Evolutionary conservation across 2,797 vertebrate species (phyloP).

Genomic region (Oceanodroma leucorhoa): DNA sequence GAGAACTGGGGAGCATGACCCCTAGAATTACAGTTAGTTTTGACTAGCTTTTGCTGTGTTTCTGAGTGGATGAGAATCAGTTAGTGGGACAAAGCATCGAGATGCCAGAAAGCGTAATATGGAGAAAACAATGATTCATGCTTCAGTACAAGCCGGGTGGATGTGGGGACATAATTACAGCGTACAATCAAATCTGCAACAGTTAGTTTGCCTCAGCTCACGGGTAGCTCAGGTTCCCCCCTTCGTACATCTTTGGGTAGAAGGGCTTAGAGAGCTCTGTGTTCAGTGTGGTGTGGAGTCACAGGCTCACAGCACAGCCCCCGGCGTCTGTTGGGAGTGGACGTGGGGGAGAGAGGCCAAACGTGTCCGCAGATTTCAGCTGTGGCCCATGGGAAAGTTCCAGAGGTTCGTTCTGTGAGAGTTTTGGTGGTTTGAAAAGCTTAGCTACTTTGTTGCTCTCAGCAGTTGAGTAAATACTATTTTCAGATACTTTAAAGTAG

Average conservation of each 20-base stretch:
- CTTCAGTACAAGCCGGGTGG: not conserved
- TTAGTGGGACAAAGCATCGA: not conserved
- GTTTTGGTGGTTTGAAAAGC: not conserved
- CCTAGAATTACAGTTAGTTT: not conserved
- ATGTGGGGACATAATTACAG: not conserved
- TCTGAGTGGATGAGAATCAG: not conserved
- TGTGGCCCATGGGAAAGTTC: not conserved
- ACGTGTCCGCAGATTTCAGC: not conserved
- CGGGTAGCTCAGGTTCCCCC: not conserved
- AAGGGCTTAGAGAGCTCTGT: not conserved
- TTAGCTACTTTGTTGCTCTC: not conserved
- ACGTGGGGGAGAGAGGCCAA: not conserved
- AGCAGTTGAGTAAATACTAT: not conserved
- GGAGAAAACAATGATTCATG: not conserved
- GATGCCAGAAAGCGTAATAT: fast-evolving
- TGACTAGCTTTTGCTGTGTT: not conserved
- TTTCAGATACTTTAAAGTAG: not conserved
- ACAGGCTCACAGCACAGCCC: not conserved
- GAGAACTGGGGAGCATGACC: not conserved
- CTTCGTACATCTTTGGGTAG: not conserved
- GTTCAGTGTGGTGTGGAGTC: not conserved
- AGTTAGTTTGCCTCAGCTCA: not conserved
- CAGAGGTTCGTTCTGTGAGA: not conserved
- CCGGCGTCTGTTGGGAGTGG: not conserved
- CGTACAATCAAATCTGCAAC: not conserved